These are phyloP conservation scores for Peribatodes rhomboidaria DNA, from an alignment of 2,888 invertebrate species.

Conservation along the genomic window DNA sequence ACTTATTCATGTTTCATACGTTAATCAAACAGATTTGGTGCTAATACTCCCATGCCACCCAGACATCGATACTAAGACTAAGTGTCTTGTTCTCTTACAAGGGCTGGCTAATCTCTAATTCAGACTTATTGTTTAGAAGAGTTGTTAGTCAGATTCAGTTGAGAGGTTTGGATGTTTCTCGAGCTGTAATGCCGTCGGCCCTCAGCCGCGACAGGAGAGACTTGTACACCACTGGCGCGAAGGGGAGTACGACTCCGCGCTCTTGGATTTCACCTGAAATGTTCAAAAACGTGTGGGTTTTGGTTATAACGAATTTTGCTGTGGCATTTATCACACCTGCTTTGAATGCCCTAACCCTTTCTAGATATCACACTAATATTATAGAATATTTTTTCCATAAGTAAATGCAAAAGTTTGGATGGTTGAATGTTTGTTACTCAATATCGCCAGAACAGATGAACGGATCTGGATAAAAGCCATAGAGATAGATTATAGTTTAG, in stretches of 20 bases:
- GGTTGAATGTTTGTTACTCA: no score
- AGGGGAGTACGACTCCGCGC: constrained; percentile 96
- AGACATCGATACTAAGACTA: not conserved
- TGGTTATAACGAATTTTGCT: no score
- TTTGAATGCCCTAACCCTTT: no score
- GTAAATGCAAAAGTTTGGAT: no score
- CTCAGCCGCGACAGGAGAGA: constrained; percentile 96
- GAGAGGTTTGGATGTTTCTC: constrained; percentile 71
- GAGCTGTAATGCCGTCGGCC: constrained; percentile 91
- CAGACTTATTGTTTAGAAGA: constrained; percentile 4
- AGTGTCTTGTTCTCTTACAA: no score
- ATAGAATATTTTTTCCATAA: no score
- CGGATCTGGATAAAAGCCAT: no score
- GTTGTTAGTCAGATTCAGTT: constrained; percentile 58
- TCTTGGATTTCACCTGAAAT: constrained; percentile 97
- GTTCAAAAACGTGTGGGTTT: not conserved
- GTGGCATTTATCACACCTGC: no score
- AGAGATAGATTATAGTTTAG: no score
- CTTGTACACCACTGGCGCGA: constrained; percentile 96
- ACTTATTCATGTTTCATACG: constrained; percentile 11
- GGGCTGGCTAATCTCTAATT: not conserved
- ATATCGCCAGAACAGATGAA: no score
- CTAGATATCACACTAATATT: no score
- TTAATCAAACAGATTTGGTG: not conserved
- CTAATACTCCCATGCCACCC: not conserved